Evolutionary conservation across 2,797 vertebrate species (phyloP).

Genomic region (Protosalanx chinensis): DNA sequence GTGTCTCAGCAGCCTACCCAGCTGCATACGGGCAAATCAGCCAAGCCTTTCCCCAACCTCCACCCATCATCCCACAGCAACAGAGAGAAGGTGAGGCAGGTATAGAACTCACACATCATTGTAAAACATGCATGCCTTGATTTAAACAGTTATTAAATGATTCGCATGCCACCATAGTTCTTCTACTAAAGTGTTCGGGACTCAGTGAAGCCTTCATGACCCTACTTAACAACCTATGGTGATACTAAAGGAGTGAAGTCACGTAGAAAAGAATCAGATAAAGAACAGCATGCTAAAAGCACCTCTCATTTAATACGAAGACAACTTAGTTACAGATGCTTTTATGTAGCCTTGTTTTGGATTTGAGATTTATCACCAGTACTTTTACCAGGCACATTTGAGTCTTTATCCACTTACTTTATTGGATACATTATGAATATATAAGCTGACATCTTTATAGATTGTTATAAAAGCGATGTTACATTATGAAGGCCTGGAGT

Average conservation of each 20-base stretch:
- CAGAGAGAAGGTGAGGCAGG: constrained; percentile 94
- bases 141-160: not conserved
- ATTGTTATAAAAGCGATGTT: not conserved
- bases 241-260: not conserved
- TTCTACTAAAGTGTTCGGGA: no score
- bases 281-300: not conserved
- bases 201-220: not conserved
- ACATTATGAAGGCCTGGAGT: not conserved
- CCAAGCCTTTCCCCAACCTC: constrained; percentile 98
- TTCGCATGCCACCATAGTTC: no score
- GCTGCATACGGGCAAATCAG: constrained; percentile 99
- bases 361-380: no score
- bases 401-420: no score
- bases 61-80: constrained; percentile 97
- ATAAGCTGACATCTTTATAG: not conserved
- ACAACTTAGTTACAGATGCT: not conserved
- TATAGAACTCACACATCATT: constrained; percentile 10
- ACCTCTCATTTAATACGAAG: not conserved
- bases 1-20: constrained; percentile 93
- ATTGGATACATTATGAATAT: no score
- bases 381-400: no score
- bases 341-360: no score
- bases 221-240: not conserved
- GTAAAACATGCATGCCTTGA: not conserved
- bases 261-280: not conserved